Evolutionary conservation across 2,113 vertebrate species (phyloP), one percentile per base, ranked within the genome.

Genomic region (Ctenodactylus gundi): DNA sequence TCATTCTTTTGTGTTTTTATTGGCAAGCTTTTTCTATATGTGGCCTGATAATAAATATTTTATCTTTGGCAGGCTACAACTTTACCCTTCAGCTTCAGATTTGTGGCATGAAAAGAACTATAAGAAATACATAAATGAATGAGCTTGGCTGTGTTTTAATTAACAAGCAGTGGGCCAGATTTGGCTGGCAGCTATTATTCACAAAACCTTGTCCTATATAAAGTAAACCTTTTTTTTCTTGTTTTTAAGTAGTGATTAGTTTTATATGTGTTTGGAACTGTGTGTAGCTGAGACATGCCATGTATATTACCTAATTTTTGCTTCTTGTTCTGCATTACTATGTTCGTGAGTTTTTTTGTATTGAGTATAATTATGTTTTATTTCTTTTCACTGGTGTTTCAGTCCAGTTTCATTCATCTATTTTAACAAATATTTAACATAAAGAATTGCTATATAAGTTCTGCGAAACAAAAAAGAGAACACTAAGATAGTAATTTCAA

Each of bases 371-470:
- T 51, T 81, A 36, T 27, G 25, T 70, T 82, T 72, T 25, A 70
- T 87, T 88, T 87, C 13, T 39, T 94, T 87, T 91, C 23, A 75
- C 12, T 80, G 39, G 60, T 83, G 29, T 70, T 49, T 93, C 46
- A 87, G 3, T 44, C 21, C 41, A n/a, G 21, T 34, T 62, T 77
- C 78, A 88, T n/a, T 84, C 20, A 84, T 6, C 73, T 80, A 75
- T 92, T 81, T 88, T 80, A 70, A 88, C 29, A 57, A 87, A 51
- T 90, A 78, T 57, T 83, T 94, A 80, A 65, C 11, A 14, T 78
- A 41, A 81, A 68, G 73, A 85, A 41, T 58, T 84, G 31, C 34
- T 88, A 78, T 21, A 36, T 84, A 91, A 39, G 44, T 88, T n/a
- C 57, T 84, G 7, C 77, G 91, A 55, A 93, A 80, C 29, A 41